Evolutionary conservation across 1,140 invertebrate species (phyloP).

Genomic region (Pseudomyrmex flavicornis): DNA sequence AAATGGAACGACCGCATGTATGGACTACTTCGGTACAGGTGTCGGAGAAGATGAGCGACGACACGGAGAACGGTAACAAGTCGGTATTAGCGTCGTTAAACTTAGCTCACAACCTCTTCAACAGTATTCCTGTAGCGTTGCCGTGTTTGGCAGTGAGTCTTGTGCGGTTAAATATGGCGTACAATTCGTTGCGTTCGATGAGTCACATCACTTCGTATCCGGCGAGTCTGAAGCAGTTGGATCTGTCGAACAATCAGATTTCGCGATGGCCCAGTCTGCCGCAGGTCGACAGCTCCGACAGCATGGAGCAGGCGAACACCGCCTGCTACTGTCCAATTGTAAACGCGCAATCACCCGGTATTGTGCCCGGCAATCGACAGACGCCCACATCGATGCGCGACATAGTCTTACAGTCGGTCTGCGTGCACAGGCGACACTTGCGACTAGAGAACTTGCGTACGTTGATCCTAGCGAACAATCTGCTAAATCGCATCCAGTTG

Average conservation of each 20-base stretch:
- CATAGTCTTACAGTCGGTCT: slow-evolving; percentile 92
- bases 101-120: slow-evolving; percentile 96
- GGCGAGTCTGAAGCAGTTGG: slow-evolving; percentile 94
- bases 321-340: slow-evolving; percentile 88
- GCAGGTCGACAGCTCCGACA: slow-evolving; percentile 88
- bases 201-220: slow-evolving; percentile 96
- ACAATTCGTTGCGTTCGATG: slow-evolving; percentile 94
- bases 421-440: slow-evolving; percentile 93
- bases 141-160: slow-evolving; percentile 95
- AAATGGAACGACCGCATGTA: slow-evolving; percentile 89
- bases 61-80: slow-evolving; percentile 80
- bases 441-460: slow-evolving; percentile 93
- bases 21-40: slow-evolving; percentile 90
- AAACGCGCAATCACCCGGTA: slow-evolving; percentile 81
- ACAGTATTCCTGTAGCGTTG: slow-evolving; percentile 93
- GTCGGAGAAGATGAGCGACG: slow-evolving; percentile 87
- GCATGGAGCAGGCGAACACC: slow-evolving; percentile 87
- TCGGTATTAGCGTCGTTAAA: slow-evolving; percentile 92
- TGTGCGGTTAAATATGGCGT: slow-evolving; percentile 95
- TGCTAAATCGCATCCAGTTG: slow-evolving; percentile 91
- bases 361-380: slow-evolving; percentile 79
- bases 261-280: slow-evolving; percentile 94
- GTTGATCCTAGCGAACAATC: slow-evolving; percentile 94
- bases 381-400: slow-evolving; percentile 88
- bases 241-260: slow-evolving; percentile 97